Evolutionary conservation across 2,113 vertebrate genomes (phyloP).

Genomic region (Columba janthina): DNA sequence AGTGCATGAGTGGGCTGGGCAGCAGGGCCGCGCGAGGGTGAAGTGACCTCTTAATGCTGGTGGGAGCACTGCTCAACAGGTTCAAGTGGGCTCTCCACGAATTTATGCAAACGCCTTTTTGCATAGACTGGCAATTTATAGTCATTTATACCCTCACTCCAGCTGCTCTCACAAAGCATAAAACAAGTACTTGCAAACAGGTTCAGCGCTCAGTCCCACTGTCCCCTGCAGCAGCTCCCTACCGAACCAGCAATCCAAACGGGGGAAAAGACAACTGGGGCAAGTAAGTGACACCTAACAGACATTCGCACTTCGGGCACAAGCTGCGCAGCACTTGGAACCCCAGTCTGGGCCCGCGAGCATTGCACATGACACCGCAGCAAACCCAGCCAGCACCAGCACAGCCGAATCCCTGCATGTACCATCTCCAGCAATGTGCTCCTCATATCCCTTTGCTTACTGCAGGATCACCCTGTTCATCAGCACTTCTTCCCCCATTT

Average conservation of each 20-base stretch:
- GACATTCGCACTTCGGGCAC: accelerated
- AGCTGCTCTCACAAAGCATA: background rate
- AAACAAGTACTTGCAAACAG: background rate
- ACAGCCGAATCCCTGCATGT: background rate
- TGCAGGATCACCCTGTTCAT: background rate
- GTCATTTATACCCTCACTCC: slow-evolving; percentile 18
- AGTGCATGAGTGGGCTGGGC: background rate
- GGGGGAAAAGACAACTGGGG: background rate
- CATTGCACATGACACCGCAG: accelerated
- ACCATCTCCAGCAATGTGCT: background rate
- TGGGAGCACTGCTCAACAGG: slow-evolving; percentile 42
- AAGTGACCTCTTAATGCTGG: slow-evolving; percentile 43
- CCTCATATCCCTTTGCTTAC: background rate
- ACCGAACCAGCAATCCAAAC: background rate
- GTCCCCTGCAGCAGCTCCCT: background rate
- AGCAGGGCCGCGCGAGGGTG: background rate
- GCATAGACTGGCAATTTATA: slow-evolving; percentile 9
- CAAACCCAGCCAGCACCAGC: background rate
- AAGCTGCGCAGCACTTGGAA: background rate
- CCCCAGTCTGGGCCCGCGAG: accelerated
- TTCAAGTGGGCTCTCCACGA: slow-evolving; percentile 43
- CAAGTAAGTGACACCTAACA: background rate
- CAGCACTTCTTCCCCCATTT: background rate
- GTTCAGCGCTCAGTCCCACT: background rate
- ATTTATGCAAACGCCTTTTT: slow-evolving; percentile 56